Evolutionary conservation across 37 sponge, comb jelly and placozoan genomes (phyloP).

Genomic region (Aphrocallistes beatrix): DNA sequence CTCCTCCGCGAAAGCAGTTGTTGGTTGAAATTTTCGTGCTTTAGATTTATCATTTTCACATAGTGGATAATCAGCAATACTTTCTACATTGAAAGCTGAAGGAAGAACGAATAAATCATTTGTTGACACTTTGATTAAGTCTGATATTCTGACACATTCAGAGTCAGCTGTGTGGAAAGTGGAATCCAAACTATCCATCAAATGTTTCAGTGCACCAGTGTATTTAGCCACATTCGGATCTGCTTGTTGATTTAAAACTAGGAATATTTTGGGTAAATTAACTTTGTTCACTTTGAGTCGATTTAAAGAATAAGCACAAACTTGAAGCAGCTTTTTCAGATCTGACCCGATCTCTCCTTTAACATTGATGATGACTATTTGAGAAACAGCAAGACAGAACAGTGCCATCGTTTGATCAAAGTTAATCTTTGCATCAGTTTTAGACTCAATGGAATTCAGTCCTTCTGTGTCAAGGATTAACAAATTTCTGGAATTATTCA

Average conservation of each 20-base stretch:
- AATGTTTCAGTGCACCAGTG: background rate
- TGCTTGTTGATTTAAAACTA: background rate
- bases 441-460: no score
- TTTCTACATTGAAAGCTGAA: background rate
- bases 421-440: no score
- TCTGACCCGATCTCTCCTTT: background rate
- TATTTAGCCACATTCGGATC: background rate
- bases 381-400: background rate
- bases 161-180: background rate
- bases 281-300: background rate
- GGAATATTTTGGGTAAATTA: no score
- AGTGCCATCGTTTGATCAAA: no score
- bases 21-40: background rate
- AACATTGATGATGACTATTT: background rate
- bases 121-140: background rate
- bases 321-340: background rate
- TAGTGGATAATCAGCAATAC: background rate
- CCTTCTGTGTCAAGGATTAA: no score
- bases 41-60: background rate
- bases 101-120: background rate
- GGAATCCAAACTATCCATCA: background rate
- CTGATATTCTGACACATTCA: background rate
- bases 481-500: no score
- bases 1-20: background rate
- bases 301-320: background rate